Evolutionary conservation across 1,140 invertebrate species (phyloP), one percentile per base, ranked within the genome.

Genomic region (Drosophila rufa): DNA sequence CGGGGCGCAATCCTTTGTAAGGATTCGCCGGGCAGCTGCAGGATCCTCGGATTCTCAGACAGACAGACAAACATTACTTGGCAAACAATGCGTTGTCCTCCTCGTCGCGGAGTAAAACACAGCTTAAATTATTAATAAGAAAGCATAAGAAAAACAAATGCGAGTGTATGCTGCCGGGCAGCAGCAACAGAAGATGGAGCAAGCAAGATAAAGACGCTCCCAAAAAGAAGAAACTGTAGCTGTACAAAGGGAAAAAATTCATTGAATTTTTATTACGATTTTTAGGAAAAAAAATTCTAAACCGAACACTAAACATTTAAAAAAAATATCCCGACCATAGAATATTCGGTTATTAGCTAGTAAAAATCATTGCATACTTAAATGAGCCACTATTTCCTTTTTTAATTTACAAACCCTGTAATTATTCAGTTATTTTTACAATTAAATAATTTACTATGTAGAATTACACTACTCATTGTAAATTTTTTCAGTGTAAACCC

Each of bases 111-210:
- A 86, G 81, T 90, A 79, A 80, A 90, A 71, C 85, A 73, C 71
- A 84, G 60, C 79, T 91, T 90, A 90, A 90, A 90, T 90, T 90
- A 90, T 90, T 90, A 90, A 90, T 90, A 90, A 85, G 73, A 27
- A 64, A 81, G 75, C 82, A 91, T 91, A 85, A 91, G 79, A 79
- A 79, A 85, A 90, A 90, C 82, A 89, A 89, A 89, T 90, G 80
- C 82, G 76, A 79, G 65, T 82, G 83, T 74, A 86, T 80, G 74
- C 53, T 80, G 74, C 53, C 53, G 12, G 45, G 62, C 46, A 47
- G 43, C 17, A 45, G 22, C 27, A 30, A 0, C 33, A 36, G 9
- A 46, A 51, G 60, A 51, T 14, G 38, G 36, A 51, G 25, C 22
- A 57, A 77, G 59, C 60, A 84, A 83, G 76, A 87, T 81, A 71